Percentiles rank a stretch among this genome's conserved stretches.
phyloP scores from a whole-genome alignment of 2,888 invertebrate species.

The Drosophila engyochracea region DNA sequence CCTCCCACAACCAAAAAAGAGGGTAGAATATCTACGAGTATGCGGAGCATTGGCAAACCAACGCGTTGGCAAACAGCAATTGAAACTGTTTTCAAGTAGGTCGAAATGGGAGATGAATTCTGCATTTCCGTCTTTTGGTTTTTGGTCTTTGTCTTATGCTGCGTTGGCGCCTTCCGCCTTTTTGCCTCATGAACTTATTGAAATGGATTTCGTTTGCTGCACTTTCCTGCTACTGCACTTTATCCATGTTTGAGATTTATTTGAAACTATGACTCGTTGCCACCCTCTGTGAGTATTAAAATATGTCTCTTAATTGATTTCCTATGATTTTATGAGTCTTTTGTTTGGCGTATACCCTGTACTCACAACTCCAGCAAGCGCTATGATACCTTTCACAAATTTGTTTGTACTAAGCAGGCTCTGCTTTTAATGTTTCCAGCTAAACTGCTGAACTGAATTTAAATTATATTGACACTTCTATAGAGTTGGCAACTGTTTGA shows the following conservation, averaged over 20 bases:
- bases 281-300: constrained; percentile 20
- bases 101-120: constrained; percentile 48
- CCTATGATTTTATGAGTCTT: constrained; percentile 35
- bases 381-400: not conserved
- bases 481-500: not conserved
- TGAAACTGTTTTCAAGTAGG: constrained; percentile 53
- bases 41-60: constrained; percentile 46
- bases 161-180: constrained; percentile 39
- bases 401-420: constrained; percentile 9
- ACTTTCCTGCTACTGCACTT: constrained; percentile 6
- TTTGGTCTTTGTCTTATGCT: constrained; percentile 63
- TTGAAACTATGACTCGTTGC: constrained; percentile 36
- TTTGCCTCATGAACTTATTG: constrained; percentile 42
- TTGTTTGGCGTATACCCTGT: constrained; percentile 1
- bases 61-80: constrained; percentile 41
- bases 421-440: not conserved
- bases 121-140: constrained; percentile 54
- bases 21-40: not conserved
- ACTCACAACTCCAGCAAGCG: too few species aligned
- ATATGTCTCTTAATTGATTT: constrained; percentile 48
- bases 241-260: constrained; percentile 56
- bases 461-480: not conserved
- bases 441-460: not conserved
- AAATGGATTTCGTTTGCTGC: constrained; percentile 57
- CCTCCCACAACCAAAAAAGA: constrained; percentile 22